Evolutionary conservation across 2,888 invertebrate genomes (phyloP).

Genomic region (Caenorhabditis sinica): DNA sequence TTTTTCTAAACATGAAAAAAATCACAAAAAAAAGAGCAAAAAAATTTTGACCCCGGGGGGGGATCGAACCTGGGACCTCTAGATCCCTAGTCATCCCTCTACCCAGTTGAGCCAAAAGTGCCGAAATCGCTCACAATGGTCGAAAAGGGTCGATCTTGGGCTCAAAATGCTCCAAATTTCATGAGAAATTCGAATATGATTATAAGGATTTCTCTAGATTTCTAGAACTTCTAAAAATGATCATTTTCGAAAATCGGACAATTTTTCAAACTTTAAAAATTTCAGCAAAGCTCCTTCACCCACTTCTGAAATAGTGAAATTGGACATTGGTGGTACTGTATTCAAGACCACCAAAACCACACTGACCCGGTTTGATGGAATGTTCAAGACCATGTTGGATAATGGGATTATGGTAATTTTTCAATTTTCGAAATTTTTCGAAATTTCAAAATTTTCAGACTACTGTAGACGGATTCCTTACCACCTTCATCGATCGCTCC

Average conservation of each 20-base stretch:
- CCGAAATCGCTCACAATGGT: no score
- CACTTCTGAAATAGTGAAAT: background rate
- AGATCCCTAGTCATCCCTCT: no score
- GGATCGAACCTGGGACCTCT: background rate
- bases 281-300: background rate
- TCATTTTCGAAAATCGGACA: no score
- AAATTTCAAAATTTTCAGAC: slow-evolving; percentile 28
- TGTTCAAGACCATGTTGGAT: slow-evolving; percentile 8
- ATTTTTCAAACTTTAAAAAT: background rate
- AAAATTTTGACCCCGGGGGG: no score
- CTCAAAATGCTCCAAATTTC: no score
- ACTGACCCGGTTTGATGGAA: slow-evolving; percentile 17
- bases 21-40: no score
- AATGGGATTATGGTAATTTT: slow-evolving; percentile 1
- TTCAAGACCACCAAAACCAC: slow-evolving; percentile 12
- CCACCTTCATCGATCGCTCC: slow-evolving; percentile 97
- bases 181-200: no score
- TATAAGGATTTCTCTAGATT: no score
- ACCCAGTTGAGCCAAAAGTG: no score
- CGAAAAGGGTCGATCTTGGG: no score
- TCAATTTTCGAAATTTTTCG: background rate
- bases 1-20: no score
- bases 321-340: slow-evolving; percentile 12
- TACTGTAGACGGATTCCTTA: slow-evolving; percentile 86
- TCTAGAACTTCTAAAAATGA: no score